phyloP scores from a whole-genome alignment of 2,797 vertebrate species.

The Gymnodraco acuticeps region DNA sequence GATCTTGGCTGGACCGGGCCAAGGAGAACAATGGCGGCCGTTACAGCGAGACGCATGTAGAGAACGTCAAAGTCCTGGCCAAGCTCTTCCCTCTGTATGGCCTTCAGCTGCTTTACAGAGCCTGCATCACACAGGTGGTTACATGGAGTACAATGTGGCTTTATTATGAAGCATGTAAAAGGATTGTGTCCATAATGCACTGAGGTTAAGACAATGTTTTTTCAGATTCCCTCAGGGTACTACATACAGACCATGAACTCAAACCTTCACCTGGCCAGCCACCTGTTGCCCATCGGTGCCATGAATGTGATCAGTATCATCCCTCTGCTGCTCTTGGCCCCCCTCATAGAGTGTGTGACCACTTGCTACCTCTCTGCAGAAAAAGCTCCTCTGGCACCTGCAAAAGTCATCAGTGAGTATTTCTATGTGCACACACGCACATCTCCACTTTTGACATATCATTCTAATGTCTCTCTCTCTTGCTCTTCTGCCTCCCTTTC shows the following conservation, averaged over 20 bases:
- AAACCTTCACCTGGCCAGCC: constrained; percentile 84
- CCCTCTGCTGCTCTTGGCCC: constrained; percentile 88
- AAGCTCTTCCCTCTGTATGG: constrained; percentile 90
- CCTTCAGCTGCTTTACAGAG: constrained; percentile 91
- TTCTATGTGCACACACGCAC: background rate
- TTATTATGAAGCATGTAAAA: background rate
- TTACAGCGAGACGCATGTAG: constrained; percentile 89
- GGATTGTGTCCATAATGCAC: background rate
- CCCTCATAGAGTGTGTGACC: constrained; percentile 87
- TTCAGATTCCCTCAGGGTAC: constrained; percentile 92
- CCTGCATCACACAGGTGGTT: constrained; percentile 90
- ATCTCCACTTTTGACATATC: background rate
- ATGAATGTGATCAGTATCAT: constrained; percentile 92
- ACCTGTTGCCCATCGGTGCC: constrained; percentile 89
- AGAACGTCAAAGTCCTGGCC: constrained; percentile 88
- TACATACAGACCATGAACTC: constrained; percentile 97
- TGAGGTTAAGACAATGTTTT: constrained; percentile 19
- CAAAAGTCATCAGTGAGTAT: constrained; percentile 88
- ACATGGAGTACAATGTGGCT: too few relatives aligned
- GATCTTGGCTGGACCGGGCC: constrained; percentile 89
- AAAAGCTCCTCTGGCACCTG: constrained; percentile 79
- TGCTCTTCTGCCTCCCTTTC: constrained; percentile 20
- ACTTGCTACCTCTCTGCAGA: constrained; percentile 78
- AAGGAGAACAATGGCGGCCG: constrained; percentile 90
- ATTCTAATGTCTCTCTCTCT: constrained; percentile 28